Conservation (phyloP, 2,113 vertebrate genomes). For the Aramus guarauna region DNA sequence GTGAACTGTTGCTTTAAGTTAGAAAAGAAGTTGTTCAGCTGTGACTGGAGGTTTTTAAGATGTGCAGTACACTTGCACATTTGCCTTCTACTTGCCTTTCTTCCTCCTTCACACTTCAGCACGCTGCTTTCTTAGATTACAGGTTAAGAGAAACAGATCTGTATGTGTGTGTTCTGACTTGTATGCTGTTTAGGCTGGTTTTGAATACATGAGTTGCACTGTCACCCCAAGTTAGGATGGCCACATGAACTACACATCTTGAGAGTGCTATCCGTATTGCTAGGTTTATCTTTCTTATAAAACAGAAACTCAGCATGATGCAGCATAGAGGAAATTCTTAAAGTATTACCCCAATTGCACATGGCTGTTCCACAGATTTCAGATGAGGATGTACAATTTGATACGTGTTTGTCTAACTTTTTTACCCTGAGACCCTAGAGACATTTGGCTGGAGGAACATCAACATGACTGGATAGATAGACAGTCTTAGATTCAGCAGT, state of each 20-base stretch:
- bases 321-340: neutral
- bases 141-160: neutral
- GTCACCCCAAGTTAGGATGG: neutral
- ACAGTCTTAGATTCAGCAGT: neutral
- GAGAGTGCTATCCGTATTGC: neutral
- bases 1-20: neutral
- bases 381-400: neutral
- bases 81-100: neutral
- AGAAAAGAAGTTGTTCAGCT: neutral
- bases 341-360: neutral
- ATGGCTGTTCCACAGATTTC: neutral
- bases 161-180: neutral
- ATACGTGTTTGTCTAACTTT: neutral
- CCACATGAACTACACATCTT: neutral
- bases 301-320: neutral
- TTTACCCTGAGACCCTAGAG: neutral
- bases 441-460: neutral
- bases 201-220: neutral
- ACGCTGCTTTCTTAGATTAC: neutral
- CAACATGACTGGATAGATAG: neutral
- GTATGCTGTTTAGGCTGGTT: neutral
- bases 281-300: neutral
- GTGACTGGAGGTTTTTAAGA: neutral
- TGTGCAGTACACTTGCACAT: neutral
- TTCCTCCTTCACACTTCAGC: neutral